Evolutionary conservation across 2,113 vertebrate genomes (phyloP).

Genomic region (Crotophaga sulcirostris): DNA sequence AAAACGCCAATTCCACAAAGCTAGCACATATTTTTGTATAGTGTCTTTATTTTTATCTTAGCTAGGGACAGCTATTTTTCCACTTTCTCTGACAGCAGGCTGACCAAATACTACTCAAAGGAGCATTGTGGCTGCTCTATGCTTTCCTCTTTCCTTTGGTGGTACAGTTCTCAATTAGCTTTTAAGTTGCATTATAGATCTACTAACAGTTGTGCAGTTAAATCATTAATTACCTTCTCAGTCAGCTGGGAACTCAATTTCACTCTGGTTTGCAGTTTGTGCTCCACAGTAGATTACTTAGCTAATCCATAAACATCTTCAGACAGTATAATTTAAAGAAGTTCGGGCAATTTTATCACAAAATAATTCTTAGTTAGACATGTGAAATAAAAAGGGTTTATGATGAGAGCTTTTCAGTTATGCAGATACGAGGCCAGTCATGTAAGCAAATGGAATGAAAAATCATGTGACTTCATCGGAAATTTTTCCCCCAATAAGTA

Average conservation of each 20-base stretch:
- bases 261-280: constrained; percentile 72
- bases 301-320: constrained; percentile 71
- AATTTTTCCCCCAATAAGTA: not conserved
- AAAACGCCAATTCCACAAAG: constrained; percentile 44
- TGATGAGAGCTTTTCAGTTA: not conserved
- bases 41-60: constrained; percentile 23
- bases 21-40: constrained; percentile 20
- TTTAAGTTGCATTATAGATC: constrained; percentile 74
- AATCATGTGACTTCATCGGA: not conserved
- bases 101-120: constrained; percentile 58
- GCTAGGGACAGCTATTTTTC: constrained; percentile 16
- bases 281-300: constrained; percentile 69
- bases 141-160: constrained; percentile 48
- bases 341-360: constrained; percentile 63
- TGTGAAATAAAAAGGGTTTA: constrained; percentile 11
- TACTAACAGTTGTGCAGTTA: constrained; percentile 71
- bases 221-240: constrained; percentile 74
- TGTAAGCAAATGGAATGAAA: constrained; percentile 5
- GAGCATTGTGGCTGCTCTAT: constrained; percentile 38
- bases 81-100: constrained; percentile 37
- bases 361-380: constrained; percentile 63
- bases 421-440: not conserved
- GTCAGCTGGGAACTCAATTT: constrained; percentile 71
- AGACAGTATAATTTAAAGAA: constrained; percentile 66
- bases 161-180: constrained; percentile 69